Conservation (phyloP, 2,113 vertebrate genomes). For the Macquaria ambigua region DNA sequence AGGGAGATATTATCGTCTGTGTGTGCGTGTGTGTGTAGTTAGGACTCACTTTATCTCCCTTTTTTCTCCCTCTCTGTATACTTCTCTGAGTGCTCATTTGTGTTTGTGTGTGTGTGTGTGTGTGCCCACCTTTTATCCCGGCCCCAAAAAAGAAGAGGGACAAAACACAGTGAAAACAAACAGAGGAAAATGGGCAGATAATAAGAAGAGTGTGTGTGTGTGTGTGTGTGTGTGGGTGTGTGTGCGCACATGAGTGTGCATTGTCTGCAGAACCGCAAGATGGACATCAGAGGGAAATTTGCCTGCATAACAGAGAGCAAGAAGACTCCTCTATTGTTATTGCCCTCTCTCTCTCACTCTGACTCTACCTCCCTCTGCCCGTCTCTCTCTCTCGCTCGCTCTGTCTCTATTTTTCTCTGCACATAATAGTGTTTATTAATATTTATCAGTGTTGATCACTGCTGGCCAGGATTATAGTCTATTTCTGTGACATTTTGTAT, state of each 20-base stretch:
- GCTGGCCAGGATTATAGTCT: slow-evolving; percentile 57
- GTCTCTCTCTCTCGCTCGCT: neutral
- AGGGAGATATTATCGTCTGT: slow-evolving; percentile 57
- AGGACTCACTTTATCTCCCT: slow-evolving; percentile 49
- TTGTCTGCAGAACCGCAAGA: slow-evolving; percentile 52
- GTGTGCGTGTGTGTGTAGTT: slow-evolving; percentile 36
- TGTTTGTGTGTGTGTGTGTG: slow-evolving; percentile 24
- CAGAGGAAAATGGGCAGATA: slow-evolving; percentile 61
- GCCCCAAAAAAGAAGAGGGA: slow-evolving; percentile 44
- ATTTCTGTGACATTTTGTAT: slow-evolving; percentile 58
- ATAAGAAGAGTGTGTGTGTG: slow-evolving; percentile 24
- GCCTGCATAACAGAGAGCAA: slow-evolving; percentile 58
- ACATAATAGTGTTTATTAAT: slow-evolving; percentile 75
- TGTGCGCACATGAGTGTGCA: slow-evolving; percentile 13
- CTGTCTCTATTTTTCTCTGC: slow-evolving; percentile 47
- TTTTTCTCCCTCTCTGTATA: slow-evolving; percentile 22
- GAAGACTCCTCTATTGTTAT: slow-evolving; percentile 42
- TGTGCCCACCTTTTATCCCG: slow-evolving; percentile 50
- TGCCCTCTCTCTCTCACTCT: neutral
- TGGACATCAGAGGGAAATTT: slow-evolving; percentile 65
- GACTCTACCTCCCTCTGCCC: slow-evolving; percentile 2
- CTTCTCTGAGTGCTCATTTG: slow-evolving; percentile 22
- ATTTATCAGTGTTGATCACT: slow-evolving; percentile 76
- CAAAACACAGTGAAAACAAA: slow-evolving; percentile 57
- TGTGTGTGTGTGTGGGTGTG: slow-evolving; percentile 6